Percentiles rank a stretch among this genome's conserved stretches.
Evolutionary conservation across 2,888 invertebrate species (phyloP).

Genomic region (Meiosimyza decipiens): DNA sequence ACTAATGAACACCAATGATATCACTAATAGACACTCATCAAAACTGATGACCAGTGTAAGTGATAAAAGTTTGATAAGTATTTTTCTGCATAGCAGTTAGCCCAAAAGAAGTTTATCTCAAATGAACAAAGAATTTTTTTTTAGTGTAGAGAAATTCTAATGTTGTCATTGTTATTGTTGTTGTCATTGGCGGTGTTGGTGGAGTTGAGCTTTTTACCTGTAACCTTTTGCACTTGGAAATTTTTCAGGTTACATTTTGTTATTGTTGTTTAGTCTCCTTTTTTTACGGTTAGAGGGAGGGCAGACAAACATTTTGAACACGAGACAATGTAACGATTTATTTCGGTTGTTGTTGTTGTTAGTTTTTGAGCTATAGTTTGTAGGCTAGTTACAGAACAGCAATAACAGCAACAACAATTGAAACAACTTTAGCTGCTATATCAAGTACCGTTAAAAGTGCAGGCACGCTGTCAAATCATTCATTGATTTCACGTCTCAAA

Average conservation of each 20-base stretch:
- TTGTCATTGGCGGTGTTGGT: conserved; percentile 3
- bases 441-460: conserved; percentile 47
- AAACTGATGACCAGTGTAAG: too few species aligned
- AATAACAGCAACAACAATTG: conserved; percentile 36
- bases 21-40: too few species aligned
- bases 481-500: conserved; percentile 42
- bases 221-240: conserved; percentile 64
- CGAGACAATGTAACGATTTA: conserved; percentile 41
- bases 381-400: conserved; percentile 35
- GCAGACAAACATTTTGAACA: conserved; percentile 37
- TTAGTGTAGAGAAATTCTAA: neutral
- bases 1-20: too few species aligned
- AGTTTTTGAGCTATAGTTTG: neutral
- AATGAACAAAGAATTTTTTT: too few species aligned
- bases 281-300: conserved; percentile 35
- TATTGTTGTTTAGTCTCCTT: conserved; percentile 43
- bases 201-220: conserved; percentile 52
- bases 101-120: too few species aligned
- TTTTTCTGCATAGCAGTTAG: too few species aligned
- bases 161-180: neutral
- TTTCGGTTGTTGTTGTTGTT: conserved; percentile 21
- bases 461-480: conserved; percentile 50
- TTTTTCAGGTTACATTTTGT: conserved; percentile 56
- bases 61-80: too few species aligned
- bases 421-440: conserved; percentile 35